Evolutionary conservation across 2,113 vertebrate species (phyloP), one percentile per base, ranked within the genome.

Genomic region (Haemorhous mexicanus): DNA sequence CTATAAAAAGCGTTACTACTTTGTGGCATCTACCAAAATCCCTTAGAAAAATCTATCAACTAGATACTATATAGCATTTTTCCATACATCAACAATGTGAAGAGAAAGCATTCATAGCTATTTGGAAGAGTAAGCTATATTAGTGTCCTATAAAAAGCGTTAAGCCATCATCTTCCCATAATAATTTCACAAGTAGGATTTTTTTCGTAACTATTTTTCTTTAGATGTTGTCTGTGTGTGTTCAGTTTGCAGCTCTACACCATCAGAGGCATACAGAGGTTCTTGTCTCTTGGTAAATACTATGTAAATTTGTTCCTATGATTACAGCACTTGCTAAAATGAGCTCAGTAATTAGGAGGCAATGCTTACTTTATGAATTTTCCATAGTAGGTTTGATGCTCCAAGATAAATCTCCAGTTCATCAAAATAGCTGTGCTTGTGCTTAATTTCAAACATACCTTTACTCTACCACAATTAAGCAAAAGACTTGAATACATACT

Each of bases 241-340:
- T 75, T 93, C 88, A 70, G 68, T 91, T 90, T 94, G 47, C 76
- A 90, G 61, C 28, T 90, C 56, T 3, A 4, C 33, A 30, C 30
- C 75, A 88, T 74, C 37, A 77, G 41, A 94, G 69, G 68, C 16
- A 67, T 20, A 90, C 14, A 74, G 53, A 85, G 46, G 77, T 83
- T 87, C 75, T 78, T 76, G 44, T 75, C 85, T 88, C 59, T 93
- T 61, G 44, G 86, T 96, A 95, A 96, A 78, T 84, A 78, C 76
- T 96, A 94, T 97, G 94, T 87, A 97, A 95, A 97, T 96, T 96
- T 96, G 95, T 96, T 95, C 91, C 74, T 89, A 68, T 87, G 93
- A 97, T 96, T 96, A 96, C 35, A 97, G 86, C 66, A 93, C 56
- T 93, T 96, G 90, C 83, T 96, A 77, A 96, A 94, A 92, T 89